phyloP scores from a whole-genome alignment of 1,140 invertebrate species.

The Caenorhabditis brenneri region DNA sequence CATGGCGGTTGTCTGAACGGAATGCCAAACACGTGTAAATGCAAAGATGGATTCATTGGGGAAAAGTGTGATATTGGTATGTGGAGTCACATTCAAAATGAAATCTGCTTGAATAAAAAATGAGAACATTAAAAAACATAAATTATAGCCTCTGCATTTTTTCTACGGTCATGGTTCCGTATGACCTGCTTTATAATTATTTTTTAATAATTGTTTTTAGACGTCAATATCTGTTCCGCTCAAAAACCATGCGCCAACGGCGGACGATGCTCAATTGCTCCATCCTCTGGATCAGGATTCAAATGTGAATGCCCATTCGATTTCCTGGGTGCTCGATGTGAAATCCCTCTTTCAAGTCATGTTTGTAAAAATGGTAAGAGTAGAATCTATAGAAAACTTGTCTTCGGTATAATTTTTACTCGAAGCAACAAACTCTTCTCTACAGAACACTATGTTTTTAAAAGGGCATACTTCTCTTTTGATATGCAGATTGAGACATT shows the following conservation, averaged over 20 bases:
- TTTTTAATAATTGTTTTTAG: neutral
- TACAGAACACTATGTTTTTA: too few relatives aligned
- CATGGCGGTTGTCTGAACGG: neutral
- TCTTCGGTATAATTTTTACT: too few relatives aligned
- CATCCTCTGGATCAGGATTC: neutral
- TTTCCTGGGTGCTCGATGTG: neutral
- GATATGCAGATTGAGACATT: neutral
- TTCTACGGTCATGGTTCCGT: too few relatives aligned
- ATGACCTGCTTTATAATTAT: too few relatives aligned
- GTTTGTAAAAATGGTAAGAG: neutral
- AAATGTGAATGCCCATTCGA: slow-evolving; percentile 18
- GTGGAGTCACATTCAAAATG: neutral
- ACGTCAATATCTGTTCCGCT: neutral
- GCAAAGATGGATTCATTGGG: slow-evolving; percentile 1
- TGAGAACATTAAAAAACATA: too few relatives aligned
- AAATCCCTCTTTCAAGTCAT: neutral
- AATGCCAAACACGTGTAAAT: slow-evolving; percentile 3
- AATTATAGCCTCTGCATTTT: too few relatives aligned
- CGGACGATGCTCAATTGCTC: neutral
- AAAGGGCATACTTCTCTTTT: too few relatives aligned
- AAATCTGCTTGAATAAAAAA: neutral
- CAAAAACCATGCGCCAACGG: neutral
- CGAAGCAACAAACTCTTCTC: too few relatives aligned
- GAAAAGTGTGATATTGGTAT: slow-evolving; percentile 22
- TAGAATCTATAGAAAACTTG: neutral